Percentiles rank a stretch among this genome's conserved stretches.
These are phyloP conservation scores for Liolophura sinensis DNA, from an alignment of 1,140 invertebrate genomes.

Conservation along the genomic window DNA sequence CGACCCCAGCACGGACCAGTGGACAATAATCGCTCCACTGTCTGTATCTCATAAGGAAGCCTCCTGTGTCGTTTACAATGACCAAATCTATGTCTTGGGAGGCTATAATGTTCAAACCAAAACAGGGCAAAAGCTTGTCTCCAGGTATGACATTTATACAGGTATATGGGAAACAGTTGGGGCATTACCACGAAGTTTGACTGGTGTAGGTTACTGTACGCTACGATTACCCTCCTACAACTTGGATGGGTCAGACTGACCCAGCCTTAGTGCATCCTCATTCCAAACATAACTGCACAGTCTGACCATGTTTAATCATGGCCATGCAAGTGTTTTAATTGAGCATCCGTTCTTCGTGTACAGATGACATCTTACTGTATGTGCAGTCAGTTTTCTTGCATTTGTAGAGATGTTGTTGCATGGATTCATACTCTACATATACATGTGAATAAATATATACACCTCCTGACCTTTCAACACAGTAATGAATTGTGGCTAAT, in stretches of 20 bases:
- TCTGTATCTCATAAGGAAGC: constrained; percentile 62
- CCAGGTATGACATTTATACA: constrained; percentile 53
- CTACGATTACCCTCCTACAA: constrained; percentile 53
- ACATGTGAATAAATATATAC: no score
- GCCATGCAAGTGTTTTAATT: no score
- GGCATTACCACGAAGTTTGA: constrained; percentile 54
- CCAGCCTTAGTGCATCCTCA: neutral
- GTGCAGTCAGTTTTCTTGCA: no score
- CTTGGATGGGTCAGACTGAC: constrained; percentile 39
- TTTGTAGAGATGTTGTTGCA: no score
- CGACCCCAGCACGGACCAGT: constrained; percentile 67
- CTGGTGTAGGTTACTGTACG: constrained; percentile 57
- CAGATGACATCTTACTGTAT: no score
- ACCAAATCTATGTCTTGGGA: constrained; percentile 57
- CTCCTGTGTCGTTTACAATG: constrained; percentile 56
- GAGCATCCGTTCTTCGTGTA: no score
- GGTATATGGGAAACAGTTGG: constrained; percentile 59
- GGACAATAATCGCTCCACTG: constrained; percentile 69
- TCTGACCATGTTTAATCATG: no score
- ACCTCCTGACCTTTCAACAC: no score
- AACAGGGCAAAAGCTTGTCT: constrained; percentile 58
- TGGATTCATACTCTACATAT: no score
- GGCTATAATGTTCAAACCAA: constrained; percentile 60
- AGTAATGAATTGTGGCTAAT: no score
- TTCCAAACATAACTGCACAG: no score